Conservation (phyloP, 2,113 vertebrate genomes). For the Gracilinanus agilis region DNA sequence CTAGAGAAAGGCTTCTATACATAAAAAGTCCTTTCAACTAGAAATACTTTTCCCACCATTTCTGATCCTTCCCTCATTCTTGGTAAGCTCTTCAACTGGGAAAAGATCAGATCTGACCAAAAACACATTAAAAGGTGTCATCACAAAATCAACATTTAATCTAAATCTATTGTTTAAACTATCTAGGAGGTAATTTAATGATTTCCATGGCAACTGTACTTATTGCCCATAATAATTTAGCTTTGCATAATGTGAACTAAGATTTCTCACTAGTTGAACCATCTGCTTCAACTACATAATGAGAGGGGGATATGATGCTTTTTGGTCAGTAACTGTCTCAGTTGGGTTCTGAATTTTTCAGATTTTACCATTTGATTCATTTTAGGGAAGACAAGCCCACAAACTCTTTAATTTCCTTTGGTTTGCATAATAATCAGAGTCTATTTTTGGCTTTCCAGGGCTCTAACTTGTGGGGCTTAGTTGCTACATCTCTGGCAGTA, state of each 20-base stretch:
- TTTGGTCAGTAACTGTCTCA: background rate
- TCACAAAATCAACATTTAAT: background rate
- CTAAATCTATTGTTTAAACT: background rate
- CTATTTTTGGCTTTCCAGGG: background rate
- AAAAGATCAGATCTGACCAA: background rate
- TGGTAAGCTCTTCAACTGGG: background rate
- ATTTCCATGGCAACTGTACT: background rate
- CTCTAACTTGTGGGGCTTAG: background rate
- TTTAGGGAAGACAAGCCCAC: background rate
- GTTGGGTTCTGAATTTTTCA: background rate
- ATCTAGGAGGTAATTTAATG: background rate
- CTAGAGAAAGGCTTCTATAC: background rate
- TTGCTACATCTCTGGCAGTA: background rate
- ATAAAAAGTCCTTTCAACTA: background rate
- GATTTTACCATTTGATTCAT: background rate
- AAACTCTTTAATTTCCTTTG: background rate
- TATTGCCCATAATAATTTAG: background rate
- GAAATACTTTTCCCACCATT: background rate
- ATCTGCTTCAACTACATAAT: background rate
- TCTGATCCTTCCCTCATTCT: background rate
- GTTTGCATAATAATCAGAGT: background rate
- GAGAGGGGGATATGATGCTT: background rate
- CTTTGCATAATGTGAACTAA: background rate
- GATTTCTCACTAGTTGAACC: background rate
- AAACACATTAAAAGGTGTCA: background rate